Conservation (phyloP, 1,140 invertebrate genomes). For the Plutomurus gul region DNA sequence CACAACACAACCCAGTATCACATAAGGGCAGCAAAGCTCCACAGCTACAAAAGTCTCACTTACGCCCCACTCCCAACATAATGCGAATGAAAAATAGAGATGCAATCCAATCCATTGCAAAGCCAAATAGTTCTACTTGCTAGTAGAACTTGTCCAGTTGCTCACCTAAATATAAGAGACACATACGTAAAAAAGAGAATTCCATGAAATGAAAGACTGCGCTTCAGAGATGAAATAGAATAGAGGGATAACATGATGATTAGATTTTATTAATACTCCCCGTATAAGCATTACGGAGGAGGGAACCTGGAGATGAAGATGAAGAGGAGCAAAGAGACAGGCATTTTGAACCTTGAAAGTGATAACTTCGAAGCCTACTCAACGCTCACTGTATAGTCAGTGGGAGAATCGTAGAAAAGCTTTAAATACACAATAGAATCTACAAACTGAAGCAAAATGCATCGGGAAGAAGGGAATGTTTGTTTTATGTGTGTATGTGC, state of each 20-base stretch:
- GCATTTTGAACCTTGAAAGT: no score
- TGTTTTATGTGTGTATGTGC: neutral
- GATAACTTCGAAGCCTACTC: no score
- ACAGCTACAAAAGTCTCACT: neutral
- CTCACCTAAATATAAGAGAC: neutral
- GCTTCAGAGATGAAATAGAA: neutral
- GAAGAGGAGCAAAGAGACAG: no score
- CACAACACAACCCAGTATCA: neutral
- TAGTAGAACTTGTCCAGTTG: neutral
- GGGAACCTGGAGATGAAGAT: no score
- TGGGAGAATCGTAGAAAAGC: no score
- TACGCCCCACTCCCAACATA: neutral
- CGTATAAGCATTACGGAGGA: no score
- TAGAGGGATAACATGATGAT: neutral
- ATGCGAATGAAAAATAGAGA: neutral
- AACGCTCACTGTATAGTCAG: no score
- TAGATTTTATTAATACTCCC: neutral
- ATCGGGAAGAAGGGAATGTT: neutral
- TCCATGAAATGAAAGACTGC: neutral
- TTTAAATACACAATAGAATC: neutral
- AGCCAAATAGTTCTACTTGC: no score
- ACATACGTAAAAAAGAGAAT: neutral
- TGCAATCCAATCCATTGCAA: no score
- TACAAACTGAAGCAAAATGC: neutral
- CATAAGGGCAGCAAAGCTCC: neutral